A percentile compares a stretch with the other conserved stretches of the same genome.
These are phyloP conservation scores for Chiroxiphia lanceolata DNA, from an alignment of 2,797 vertebrate species.

Conservation along the genomic window DNA sequence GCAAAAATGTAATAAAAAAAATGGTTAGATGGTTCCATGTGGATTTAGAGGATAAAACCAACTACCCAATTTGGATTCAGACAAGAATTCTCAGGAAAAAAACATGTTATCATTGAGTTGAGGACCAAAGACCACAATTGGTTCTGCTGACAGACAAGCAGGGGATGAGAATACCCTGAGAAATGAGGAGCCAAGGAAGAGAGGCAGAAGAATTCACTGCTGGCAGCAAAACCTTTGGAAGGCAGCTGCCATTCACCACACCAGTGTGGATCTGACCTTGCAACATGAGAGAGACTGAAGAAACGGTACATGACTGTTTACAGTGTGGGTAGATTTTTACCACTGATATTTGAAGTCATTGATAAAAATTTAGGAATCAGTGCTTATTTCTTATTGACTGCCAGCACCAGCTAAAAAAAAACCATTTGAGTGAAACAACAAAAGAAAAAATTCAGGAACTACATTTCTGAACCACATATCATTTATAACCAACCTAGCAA, in stretches of 20 bases:
- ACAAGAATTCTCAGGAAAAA: neutral
- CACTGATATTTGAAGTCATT: neutral
- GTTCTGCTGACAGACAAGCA: neutral
- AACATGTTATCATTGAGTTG: neutral
- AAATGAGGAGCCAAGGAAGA: neutral
- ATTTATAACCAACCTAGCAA: slow-evolving; percentile 33
- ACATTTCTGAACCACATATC: neutral
- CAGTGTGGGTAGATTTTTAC: neutral
- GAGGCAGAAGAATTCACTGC: neutral
- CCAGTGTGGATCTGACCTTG: neutral
- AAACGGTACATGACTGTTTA: neutral
- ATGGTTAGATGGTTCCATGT: neutral
- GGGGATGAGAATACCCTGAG: neutral
- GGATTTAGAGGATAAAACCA: neutral
- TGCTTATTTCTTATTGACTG: neutral
- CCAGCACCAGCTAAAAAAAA: neutral
- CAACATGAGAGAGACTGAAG: neutral
- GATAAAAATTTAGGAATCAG: neutral
- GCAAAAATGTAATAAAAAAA: neutral
- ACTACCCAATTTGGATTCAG: neutral
- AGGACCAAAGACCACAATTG: neutral
- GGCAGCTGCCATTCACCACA: neutral
- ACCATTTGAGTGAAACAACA: neutral
- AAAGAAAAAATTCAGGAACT: neutral
- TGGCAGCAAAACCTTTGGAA: neutral